Conservation (phyloP, 92 coral and sea anemone species). For the Anthopleura xanthogrammica region DNA sequence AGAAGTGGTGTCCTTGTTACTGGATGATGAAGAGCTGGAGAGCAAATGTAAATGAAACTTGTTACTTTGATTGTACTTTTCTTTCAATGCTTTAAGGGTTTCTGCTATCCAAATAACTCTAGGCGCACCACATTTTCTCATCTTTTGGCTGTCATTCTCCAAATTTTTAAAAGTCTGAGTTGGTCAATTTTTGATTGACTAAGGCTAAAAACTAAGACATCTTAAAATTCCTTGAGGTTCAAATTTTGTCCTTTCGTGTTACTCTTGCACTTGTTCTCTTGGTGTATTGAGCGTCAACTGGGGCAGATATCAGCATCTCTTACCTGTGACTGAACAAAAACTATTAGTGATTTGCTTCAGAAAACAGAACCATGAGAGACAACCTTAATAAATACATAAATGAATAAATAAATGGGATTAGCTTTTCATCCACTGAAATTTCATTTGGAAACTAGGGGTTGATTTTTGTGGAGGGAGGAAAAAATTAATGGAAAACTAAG, state of each 20-base stretch:
- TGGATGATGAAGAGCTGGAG: slow-evolving; percentile 97
- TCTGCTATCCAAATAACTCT: no score
- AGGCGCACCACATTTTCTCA: no score
- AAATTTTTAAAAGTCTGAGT: no score
- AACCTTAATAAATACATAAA: neutral
- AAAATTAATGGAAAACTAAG: no score
- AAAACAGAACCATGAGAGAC: slow-evolving; percentile 21
- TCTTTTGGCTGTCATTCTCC: neutral
- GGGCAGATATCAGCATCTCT: slow-evolving; percentile 37
- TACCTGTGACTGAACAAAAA: slow-evolving; percentile 19
- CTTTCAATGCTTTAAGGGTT: no score
- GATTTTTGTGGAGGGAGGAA: no score
- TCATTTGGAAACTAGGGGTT: no score
- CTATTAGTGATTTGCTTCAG: slow-evolving; percentile 10
- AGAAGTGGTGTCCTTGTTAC: slow-evolving; percentile 90
- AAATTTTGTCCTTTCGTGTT: slow-evolving; percentile 38
- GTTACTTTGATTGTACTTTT: neutral
- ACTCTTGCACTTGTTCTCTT: slow-evolving; percentile 44
- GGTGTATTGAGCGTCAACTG: slow-evolving; percentile 52
- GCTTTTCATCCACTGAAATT: no score
- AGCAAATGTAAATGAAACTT: slow-evolving; percentile 70
- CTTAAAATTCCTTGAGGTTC: neutral
- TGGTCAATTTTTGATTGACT: no score
- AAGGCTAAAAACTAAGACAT: no score
- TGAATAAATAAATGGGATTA: no score